phyloP scores from a whole-genome alignment of 2,797 vertebrate genomes.

The Lophotriccus pileatus region DNA sequence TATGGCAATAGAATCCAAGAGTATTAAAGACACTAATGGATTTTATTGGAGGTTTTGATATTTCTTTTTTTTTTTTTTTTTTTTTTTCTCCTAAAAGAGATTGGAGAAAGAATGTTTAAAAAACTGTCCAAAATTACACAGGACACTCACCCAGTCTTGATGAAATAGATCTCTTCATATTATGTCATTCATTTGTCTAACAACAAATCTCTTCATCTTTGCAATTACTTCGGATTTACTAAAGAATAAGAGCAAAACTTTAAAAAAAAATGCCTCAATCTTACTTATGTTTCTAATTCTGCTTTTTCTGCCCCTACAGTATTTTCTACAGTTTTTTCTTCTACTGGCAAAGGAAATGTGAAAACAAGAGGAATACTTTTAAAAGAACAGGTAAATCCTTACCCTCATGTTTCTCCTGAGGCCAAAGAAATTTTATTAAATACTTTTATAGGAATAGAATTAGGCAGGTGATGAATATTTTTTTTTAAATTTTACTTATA shows the following conservation, averaged over 20 bases:
- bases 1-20: background rate
- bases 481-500: background rate
- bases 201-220: background rate
- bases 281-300: background rate
- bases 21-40: background rate
- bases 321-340: background rate
- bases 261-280: rapidly evolving
- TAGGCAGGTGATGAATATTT: background rate
- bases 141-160: background rate
- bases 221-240: background rate
- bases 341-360: background rate
- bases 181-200: background rate
- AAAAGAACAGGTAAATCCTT: background rate
- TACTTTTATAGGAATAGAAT: background rate
- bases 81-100: background rate
- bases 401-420: background rate
- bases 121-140: background rate
- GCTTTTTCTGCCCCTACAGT: background rate
- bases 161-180: background rate
- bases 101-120: background rate
- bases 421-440: background rate
- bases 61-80: background rate
- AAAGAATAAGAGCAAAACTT: background rate
- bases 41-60: background rate
- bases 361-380: background rate